phyloP scores from a whole-genome alignment of 2,797 vertebrate species.

The Glyptemys insculpta region DNA sequence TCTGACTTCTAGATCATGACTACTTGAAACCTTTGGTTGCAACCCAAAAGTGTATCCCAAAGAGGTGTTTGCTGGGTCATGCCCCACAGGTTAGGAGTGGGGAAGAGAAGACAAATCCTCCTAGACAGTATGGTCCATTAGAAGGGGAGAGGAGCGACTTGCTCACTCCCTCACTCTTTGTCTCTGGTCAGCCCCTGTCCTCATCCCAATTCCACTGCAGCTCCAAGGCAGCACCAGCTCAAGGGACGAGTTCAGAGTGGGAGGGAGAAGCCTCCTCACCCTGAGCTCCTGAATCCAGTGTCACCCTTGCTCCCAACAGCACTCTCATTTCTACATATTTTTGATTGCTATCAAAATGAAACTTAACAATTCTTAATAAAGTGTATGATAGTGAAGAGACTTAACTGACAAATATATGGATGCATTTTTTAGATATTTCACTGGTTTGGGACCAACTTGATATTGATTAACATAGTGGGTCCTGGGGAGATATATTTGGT shows the following conservation, averaged over 20 bases:
- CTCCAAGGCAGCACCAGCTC: not conserved
- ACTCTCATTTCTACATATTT: not conserved
- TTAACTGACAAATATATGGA: not conserved
- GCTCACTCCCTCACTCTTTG: not conserved
- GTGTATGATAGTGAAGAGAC: not conserved
- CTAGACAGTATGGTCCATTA: not conserved
- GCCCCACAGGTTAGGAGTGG: not conserved
- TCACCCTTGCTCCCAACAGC: not conserved
- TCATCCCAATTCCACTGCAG: not conserved
- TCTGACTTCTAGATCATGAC: not conserved
- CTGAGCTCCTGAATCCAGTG: not conserved
- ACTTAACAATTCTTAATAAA: not conserved
- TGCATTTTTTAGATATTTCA: not conserved
- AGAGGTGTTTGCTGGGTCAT: not conserved
- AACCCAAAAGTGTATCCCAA: not conserved
- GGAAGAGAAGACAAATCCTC: not conserved
- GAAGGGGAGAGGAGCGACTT: not conserved
- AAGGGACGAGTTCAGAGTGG: not conserved
- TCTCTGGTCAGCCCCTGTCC: not conserved
- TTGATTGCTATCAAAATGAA: not conserved
- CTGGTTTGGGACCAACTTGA: not conserved
- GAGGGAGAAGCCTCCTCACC: not conserved
- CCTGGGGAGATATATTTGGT: not conserved
- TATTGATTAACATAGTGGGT: slow-evolving; percentile 40
- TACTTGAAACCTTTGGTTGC: not conserved